Evolutionary conservation across 2,888 invertebrate species (phyloP), one percentile per base, ranked within the genome.

Genomic region (Spilarctia lutea): DNA sequence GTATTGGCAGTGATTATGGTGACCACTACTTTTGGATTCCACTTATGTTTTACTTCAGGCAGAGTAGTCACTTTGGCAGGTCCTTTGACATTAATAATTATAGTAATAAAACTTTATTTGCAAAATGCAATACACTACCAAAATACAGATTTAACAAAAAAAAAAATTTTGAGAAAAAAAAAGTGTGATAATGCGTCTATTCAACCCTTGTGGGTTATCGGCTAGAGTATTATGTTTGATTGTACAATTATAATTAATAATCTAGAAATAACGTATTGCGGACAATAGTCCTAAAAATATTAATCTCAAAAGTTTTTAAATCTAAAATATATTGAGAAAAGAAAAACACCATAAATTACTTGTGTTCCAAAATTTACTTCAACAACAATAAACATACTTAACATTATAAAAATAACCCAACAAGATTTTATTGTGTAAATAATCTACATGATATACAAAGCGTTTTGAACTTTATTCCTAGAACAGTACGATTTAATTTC

Each of bases 331-430:
- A 8, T 10, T 16, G 39, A 42, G 42, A 63, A 27, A 63, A 24
- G 33, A 63, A 27, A 45, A 27, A 60, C 30, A n/a, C 10, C 20
- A 63, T 30, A 27, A 18, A 63, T 0, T 60, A 42, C 16, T 27
- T 10, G 60, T 60, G 8, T 30, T 42, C 8, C 10, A 42, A 42
- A 60, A 63, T 30, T 63, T 42, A 71, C 60, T 4, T 45, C 24
- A 42, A n/a, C 24, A 63, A 60, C 42, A 82, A 75, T 83, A 84
- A 81, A 82, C 85, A 83, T 81, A 83, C 84, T 85, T 79, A 79
- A 66, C 74, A 75, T 78, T 75, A 83, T 85, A 82, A 77, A 83
- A 39, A 65, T 56, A 48, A n/a, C 27, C 24, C 42, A n/a, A 33
- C 30, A 7, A 63, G 27, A 30, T 18, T 18, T 60, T 18, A 27